Evolutionary conservation across 2,888 invertebrate genomes (phyloP).

Genomic region (Sericinus montela): DNA sequence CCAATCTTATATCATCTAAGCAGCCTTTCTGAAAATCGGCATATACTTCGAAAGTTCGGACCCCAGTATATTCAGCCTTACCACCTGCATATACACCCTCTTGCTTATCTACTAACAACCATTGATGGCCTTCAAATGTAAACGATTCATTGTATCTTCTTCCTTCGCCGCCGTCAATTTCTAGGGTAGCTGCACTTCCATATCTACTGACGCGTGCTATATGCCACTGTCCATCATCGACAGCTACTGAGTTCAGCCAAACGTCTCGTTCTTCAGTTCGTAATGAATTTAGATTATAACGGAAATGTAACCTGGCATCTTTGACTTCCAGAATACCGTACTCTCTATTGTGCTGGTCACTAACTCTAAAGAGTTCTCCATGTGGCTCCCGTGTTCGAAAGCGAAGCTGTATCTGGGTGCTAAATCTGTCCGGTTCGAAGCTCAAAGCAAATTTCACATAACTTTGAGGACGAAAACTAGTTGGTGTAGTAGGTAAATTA

Average conservation of each 20-base stretch:
- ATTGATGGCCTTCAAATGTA: slow-evolving; percentile 93
- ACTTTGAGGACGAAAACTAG: slow-evolving; percentile 95
- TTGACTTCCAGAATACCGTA: slow-evolving; percentile 96
- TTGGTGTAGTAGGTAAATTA: slow-evolving; percentile 90
- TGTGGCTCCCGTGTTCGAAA: slow-evolving; percentile 96
- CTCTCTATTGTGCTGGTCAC: slow-evolving; percentile 95
- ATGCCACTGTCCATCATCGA: slow-evolving; percentile 98
- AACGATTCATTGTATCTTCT: slow-evolving; percentile 95
- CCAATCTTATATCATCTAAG: slow-evolving; percentile 86
- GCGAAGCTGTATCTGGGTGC: slow-evolving; percentile 94
- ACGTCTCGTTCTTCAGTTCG: slow-evolving; percentile 94
- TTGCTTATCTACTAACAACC: slow-evolving; percentile 95
- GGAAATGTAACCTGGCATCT: slow-evolving; percentile 92
- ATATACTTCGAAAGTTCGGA: slow-evolving; percentile 95
- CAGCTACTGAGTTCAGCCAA: slow-evolving; percentile 92
- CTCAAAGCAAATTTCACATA: slow-evolving; percentile 98
- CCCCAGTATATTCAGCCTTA: slow-evolving; percentile 96
- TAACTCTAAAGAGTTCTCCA: slow-evolving; percentile 95
- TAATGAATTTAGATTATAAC: slow-evolving; percentile 94
- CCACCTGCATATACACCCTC: slow-evolving; percentile 97
- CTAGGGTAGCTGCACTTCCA: slow-evolving; percentile 94
- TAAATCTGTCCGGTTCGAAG: slow-evolving; percentile 95
- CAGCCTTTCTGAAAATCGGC: slow-evolving; percentile 96
- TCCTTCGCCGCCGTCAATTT: slow-evolving; percentile 97
- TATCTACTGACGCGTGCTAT: slow-evolving; percentile 94